A percentile compares a stretch with the other conserved stretches of the same genome.
phyloP scores from a whole-genome alignment of 2,797 vertebrate species.

The Cossypha polioptera region DNA sequence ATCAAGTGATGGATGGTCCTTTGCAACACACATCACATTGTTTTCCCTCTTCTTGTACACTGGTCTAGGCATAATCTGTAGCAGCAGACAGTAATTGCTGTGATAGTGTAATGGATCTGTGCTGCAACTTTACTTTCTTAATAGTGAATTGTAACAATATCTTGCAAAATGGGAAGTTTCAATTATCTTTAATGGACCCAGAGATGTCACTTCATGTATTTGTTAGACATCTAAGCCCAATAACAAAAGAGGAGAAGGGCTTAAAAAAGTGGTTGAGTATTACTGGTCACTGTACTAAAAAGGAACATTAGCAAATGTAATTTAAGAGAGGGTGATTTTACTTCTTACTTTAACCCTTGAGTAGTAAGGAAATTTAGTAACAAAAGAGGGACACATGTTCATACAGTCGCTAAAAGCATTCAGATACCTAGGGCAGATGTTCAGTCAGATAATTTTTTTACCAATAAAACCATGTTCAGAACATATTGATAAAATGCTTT shows the following conservation, averaged over 20 bases:
- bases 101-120: not conserved
- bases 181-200: not conserved
- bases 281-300: not conserved
- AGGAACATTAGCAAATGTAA: not conserved
- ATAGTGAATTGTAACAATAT: not conserved
- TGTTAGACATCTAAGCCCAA: not conserved
- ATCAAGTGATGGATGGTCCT: not conserved
- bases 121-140: not conserved
- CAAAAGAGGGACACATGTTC: not conserved
- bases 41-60: not conserved
- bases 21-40: not conserved
- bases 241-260: not conserved
- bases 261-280: not conserved
- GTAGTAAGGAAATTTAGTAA: not conserved
- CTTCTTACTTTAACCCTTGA: not conserved
- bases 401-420: not conserved
- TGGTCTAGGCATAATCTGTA: not conserved
- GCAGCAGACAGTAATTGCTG: not conserved
- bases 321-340: not conserved
- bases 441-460: not conserved
- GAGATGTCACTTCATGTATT: not conserved
- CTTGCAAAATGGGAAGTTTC: not conserved
- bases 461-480: not conserved
- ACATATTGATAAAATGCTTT: not conserved
- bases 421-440: not conserved